Base-by-base conservation (phyloP, 2,888 invertebrate genomes). In the Tetragonisca angustula region DNA sequence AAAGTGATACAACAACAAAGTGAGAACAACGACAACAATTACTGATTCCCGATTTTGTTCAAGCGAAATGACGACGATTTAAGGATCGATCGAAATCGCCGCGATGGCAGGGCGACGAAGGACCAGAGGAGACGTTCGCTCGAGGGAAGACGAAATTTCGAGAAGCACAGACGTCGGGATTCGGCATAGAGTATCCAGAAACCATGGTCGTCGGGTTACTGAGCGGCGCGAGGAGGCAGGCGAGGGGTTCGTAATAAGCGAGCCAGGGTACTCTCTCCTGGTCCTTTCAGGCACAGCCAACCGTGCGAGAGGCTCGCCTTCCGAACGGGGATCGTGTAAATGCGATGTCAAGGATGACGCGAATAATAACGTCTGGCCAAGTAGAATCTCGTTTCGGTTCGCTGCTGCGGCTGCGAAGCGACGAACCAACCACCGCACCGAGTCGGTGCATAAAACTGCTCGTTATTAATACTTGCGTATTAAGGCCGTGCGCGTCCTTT, bases 271-370 rank as follows among this genome's bases (percentile, higher is more conserved):
- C 32, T 24, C 24, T 24, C 24, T 54, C 56, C 61, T 73, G 62
- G 68, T 81, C 79, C 83, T 88, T 88, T 85, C 80, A 79, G 67
- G 64, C 50, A 88, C 85, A 83, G 82, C 69, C 36, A 75, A 88
- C 69, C 82, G 80, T 81, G 56, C 50, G 32, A 11, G 21, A 21
- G 62, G n/a, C 69, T 64, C 74, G 74, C 36, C 59, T 17, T 64
- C 59, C 64, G 72, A 81, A 73, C 79, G 83, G 59, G 75, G 52
- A 80, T 68, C 76, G 69, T 70, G 84, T 74, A 88, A 87, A 85
- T 50, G 80, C 64, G 62, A 67, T 59, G 72, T 81, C 83, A 85
- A 87, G 76, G 70, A 68, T 67, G 83, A 77, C 73, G 68, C 61
- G 75, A 71, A 81, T 88, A 87, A 85, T 87, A 76, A 87, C 73